phyloP scores from a whole-genome alignment of 1,140 invertebrate genomes.

The Tetramorium simillimum region DNA sequence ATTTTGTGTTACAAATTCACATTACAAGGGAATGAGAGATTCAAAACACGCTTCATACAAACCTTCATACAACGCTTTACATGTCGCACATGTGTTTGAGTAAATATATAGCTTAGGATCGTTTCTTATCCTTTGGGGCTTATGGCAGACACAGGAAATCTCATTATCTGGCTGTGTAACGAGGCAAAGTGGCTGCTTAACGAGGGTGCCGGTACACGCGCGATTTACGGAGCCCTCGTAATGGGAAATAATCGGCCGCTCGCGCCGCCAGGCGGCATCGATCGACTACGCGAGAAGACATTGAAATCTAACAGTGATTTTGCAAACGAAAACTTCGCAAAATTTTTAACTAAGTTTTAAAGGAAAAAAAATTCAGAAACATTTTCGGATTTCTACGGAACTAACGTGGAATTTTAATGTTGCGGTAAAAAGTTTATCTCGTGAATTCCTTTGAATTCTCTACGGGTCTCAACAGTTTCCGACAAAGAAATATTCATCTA shows the following conservation, averaged over 20 bases:
- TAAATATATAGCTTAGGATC: conserved; percentile 23
- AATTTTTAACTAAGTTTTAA: neutral
- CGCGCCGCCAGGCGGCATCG: neutral
- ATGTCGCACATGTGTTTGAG: neutral
- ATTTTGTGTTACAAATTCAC: neutral
- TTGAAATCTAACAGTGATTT: neutral
- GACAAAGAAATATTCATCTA: neutral
- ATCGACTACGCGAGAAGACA: neutral
- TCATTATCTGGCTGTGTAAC: conserved; percentile 49
- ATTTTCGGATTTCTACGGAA: neutral
- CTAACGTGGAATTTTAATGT: neutral
- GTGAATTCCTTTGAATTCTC: neutral
- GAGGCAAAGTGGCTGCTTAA: conserved; percentile 56
- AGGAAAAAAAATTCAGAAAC: neutral
- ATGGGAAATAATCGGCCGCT: conserved; percentile 25
- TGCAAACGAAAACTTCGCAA: neutral
- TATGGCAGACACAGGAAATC: conserved; percentile 52
- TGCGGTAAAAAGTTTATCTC: neutral
- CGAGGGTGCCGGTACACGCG: neutral
- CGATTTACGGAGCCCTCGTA: conserved; percentile 39
- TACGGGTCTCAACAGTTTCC: neutral
- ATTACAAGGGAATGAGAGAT: neutral
- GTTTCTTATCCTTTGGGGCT: conserved; percentile 42
- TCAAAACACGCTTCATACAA: neutral
- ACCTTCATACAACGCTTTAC: neutral